Evolutionary conservation across 2,888 invertebrate genomes (phyloP), one percentile per base, ranked within the genome.

Genomic region (Tachystola acroxantha): DNA sequence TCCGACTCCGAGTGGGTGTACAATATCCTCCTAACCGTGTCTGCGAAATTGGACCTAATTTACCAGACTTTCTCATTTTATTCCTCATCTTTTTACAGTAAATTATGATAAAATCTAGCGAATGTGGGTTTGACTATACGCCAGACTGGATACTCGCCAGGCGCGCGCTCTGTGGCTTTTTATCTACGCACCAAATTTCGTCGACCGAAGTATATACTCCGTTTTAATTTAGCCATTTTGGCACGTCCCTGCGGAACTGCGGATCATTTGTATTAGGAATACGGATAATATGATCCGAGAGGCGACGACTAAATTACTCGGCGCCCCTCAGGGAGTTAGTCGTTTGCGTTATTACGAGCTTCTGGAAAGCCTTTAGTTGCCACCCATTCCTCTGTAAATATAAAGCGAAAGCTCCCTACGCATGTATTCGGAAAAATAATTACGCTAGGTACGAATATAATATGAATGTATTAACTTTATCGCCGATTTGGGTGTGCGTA

Each of bases 141-240:
- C 27, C 27, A 27, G 27, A 59, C 60, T 68, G 66, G 60, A 62
- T 64, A 52, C 34, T 46, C 53, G 55, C 60, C 62, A 64, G 76
- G 77, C 78, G 77, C 78, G 77, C 62, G 38, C 13, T 32, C 32
- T 60, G 66, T 49, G 66, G 66, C 57, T 76, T 72, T 77, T 77
- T 77, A 74, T 68, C 59, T 52, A 64, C 67, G 60, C 64, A 67
- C 55, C 58, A 64, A 68, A 69, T 66, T 65, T 57, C 10, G 46
- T 52, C 48, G 45, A 47, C 53, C 57, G 52, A 66, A 70, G 60
- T 65, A 64, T 65, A 64, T 69, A 74, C 67, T 78, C 59, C 49
- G 65, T 75, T 74, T 79, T 82, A 81, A 84, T 82, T 81, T 74
- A 72, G 75, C 73, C 72, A 82, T 74, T 80, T 79, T 82, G 81